Conservation (phyloP, 1,140 invertebrate species). For the Liolophura sinensis region DNA sequence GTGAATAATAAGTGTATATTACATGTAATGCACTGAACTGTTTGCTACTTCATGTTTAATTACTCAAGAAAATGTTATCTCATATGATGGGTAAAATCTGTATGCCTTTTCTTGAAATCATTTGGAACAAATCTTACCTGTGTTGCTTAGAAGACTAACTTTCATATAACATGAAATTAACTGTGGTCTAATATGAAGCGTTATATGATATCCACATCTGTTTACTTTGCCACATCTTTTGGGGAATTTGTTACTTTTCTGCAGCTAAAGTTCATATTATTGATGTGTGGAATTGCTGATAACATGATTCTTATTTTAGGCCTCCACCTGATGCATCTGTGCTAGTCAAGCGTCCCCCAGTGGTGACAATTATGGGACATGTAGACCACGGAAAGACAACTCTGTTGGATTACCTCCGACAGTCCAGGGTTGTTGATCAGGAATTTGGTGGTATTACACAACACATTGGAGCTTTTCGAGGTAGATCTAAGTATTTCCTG, state of each 20-base stretch:
- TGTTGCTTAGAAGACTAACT: too few species aligned
- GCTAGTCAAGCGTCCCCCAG: slow-evolving; percentile 75
- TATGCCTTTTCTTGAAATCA: too few species aligned
- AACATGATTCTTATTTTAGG: slow-evolving; percentile 32
- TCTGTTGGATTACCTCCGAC: slow-evolving; percentile 85
- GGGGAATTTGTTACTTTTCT: slow-evolving; percentile 1
- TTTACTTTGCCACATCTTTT: neutral
- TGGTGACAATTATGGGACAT: slow-evolving; percentile 99
- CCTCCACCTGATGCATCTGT: slow-evolving; percentile 68
- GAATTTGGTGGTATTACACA: slow-evolving; percentile 99
- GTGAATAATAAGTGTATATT: too few species aligned
- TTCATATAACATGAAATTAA: neutral
- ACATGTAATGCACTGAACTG: too few species aligned
- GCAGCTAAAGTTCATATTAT: too few species aligned
- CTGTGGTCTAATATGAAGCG: neutral
- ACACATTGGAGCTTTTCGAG: slow-evolving; percentile 97
- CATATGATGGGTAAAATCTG: too few species aligned
- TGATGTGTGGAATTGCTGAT: neutral
- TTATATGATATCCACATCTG: neutral
- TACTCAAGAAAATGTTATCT: too few species aligned
- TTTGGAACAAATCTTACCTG: too few species aligned
- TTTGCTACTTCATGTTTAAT: too few species aligned
- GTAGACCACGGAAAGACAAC: slow-evolving; percentile 99
- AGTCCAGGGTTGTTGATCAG: slow-evolving; percentile 81
- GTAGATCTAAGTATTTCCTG: slow-evolving; percentile 31